A percentile compares a stretch with the other conserved stretches of the same genome.
Conservation (phyloP, 2,888 invertebrate genomes). For the Drosophila tanythrix region DNA sequence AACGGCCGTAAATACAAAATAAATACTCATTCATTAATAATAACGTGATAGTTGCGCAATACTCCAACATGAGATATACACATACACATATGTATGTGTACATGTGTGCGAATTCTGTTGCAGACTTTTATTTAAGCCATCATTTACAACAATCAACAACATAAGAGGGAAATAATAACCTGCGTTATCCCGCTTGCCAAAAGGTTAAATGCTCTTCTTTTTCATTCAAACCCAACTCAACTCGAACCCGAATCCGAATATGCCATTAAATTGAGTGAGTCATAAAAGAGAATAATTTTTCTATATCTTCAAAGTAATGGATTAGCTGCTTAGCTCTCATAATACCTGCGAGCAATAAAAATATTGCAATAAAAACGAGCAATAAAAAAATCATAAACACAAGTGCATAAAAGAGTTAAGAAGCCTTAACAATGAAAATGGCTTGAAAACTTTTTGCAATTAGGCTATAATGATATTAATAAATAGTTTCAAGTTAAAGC, state of each 20-base stretch:
- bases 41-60: conserved; percentile 72
- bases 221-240: not conserved
- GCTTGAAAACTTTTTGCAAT: conserved; percentile 4
- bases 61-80: conserved; percentile 35
- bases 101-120: conserved; percentile 24
- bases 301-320: not conserved
- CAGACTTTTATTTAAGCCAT: conserved; percentile 74
- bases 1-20: conserved; percentile 74
- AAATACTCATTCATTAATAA: conserved; percentile 81
- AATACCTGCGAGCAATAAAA: not conserved
- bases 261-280: conserved; percentile 7
- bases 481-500: not conserved
- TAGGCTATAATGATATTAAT: not conserved
- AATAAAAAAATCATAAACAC: conserved; percentile 2
- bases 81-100: conserved; percentile 7
- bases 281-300: conserved; percentile 15
- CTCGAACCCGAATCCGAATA: not conserved
- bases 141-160: conserved; percentile 65
- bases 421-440: not conserved
- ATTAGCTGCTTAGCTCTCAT: not conserved
- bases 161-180: conserved; percentile 40
- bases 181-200: conserved; percentile 21
- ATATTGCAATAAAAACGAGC: not conserved
- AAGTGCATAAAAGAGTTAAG: not conserved
- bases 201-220: conserved; percentile 47